A percentile compares a stretch with the other conserved stretches of the same genome.
Evolutionary conservation across 2,797 vertebrate species (phyloP).

Genomic region (Catamblyrhynchus diadema): DNA sequence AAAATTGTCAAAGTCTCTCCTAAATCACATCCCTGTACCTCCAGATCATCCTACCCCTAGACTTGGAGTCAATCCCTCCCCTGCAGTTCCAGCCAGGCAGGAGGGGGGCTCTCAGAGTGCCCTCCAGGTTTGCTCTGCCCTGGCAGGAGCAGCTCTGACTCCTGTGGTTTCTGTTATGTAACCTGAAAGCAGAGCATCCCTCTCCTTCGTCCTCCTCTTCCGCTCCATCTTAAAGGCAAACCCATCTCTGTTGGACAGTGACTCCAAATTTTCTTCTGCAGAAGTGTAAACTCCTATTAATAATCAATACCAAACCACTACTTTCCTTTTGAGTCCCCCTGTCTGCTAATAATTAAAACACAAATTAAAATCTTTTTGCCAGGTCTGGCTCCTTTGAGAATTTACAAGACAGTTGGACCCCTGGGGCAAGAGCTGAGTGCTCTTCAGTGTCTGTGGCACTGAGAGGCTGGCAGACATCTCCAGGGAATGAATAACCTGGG

Average conservation of each 20-base stretch:
- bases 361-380: neutral
- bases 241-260: neutral
- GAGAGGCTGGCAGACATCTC: neutral
- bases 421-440: neutral
- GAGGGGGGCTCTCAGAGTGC: neutral
- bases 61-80: neutral
- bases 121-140: neutral
- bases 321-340: neutral
- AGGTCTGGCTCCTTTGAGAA: neutral
- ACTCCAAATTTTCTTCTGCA: neutral
- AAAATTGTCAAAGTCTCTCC: neutral
- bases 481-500: neutral
- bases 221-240: neutral
- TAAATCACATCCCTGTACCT: neutral
- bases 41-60: neutral
- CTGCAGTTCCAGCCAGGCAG: neutral
- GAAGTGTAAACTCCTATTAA: neutral
- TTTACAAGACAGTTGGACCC: neutral
- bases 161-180: neutral
- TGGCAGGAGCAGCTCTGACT: neutral
- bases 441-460: neutral
- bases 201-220: neutral
- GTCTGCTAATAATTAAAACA: neutral
- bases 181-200: neutral
- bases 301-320: neutral